Conservation (phyloP, 2,113 vertebrate genomes). For the Thalassarche chlororhynchos region DNA sequence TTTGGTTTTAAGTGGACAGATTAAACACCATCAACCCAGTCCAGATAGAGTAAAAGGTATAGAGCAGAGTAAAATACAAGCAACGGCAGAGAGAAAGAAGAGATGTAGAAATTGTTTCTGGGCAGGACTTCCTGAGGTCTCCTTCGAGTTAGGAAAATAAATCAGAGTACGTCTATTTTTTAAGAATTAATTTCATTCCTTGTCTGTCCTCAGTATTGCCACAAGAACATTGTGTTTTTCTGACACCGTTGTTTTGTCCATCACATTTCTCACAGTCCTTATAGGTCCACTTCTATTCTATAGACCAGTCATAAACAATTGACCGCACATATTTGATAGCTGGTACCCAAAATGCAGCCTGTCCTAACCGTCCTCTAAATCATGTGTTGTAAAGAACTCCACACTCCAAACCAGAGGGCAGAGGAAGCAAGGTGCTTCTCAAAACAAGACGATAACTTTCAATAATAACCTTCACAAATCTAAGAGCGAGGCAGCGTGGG, state of each 20-base stretch:
- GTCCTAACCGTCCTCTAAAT: not conserved
- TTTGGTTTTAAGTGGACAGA: not conserved
- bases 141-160: not conserved
- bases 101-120: not conserved
- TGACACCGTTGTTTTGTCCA: not conserved
- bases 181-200: not conserved
- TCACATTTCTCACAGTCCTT: not conserved
- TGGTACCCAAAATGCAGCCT: not conserved
- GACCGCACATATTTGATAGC: accelerated
- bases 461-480: not conserved
- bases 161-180: not conserved
- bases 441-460: not conserved
- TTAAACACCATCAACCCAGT: not conserved
- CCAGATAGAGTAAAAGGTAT: not conserved
- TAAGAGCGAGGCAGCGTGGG: not conserved
- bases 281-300: not conserved
- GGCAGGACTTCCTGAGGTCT: not conserved
- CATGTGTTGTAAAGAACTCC: not conserved
- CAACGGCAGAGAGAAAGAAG: not conserved
- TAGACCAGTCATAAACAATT: not conserved
- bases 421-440: not conserved
- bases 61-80: not conserved
- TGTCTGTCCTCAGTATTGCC: not conserved
- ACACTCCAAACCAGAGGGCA: not conserved
- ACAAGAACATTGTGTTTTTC: not conserved